phyloP scores from a whole-genome alignment of 2,113 vertebrate genomes.

The Perognathus longimembris region DNA sequence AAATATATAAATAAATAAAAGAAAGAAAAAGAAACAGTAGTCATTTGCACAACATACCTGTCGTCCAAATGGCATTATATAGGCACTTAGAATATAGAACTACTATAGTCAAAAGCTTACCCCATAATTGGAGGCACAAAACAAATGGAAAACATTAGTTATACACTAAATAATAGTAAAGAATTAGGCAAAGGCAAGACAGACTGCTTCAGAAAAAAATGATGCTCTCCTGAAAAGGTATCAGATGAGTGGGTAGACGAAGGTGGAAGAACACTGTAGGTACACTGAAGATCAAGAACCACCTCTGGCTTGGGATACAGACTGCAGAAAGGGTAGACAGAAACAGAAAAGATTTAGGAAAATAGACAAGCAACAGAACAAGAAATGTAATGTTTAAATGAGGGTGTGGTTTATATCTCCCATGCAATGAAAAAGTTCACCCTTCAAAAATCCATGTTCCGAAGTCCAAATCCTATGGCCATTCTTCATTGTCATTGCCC shows the following conservation, averaged over 20 bases:
- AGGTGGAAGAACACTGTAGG: conserved; percentile 1
- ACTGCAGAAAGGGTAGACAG: conserved; percentile 34
- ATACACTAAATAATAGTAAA: conserved; percentile 36
- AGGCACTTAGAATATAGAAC: conserved; percentile 12
- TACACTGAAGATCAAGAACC: conserved; percentile 9
- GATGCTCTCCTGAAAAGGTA: not conserved
- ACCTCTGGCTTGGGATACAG: not conserved
- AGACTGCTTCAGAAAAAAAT: conserved; percentile 25
- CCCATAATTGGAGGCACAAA: conserved; percentile 40
- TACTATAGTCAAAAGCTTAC: conserved; percentile 33
- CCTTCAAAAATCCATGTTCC: not conserved
- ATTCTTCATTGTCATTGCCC: not conserved
- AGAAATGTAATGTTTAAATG: not conserved
- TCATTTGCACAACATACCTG: not conserved
- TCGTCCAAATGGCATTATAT: not conserved
- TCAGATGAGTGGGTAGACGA: conserved; percentile 1
- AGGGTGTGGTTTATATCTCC: not conserved
- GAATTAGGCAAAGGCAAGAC: conserved; percentile 37
- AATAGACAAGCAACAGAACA: not conserved
- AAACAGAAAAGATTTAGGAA: conserved; percentile 34
- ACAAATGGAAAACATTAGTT: conserved; percentile 37
- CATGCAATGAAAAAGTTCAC: not conserved
- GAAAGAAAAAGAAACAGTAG: too few species aligned
- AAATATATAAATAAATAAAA: too few species aligned
- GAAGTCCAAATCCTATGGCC: not conserved